Base-by-base conservation (phyloP, 2,797 vertebrate species). In the Argyrosomus regius region DNA sequence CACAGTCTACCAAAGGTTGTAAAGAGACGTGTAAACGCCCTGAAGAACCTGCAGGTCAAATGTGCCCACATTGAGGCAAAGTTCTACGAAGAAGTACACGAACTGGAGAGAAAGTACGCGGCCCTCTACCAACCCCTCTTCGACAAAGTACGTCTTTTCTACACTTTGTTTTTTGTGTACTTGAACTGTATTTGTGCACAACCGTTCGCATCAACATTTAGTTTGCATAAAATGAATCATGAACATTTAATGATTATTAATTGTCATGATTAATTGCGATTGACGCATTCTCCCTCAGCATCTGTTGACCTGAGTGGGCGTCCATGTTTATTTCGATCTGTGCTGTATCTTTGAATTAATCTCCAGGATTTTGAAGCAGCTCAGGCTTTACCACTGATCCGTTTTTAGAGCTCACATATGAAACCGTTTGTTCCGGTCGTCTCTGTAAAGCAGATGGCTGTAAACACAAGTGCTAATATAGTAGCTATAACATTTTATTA, bases 1-100 rank as follows among this genome's bases (percentile, higher is more conserved):
- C 78, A 48, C 92, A 99, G 98, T 92, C 96, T 99, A 94, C 98
- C 98, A 77, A 98, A 97, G 95, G 97, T 99, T 83, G 98, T 99
- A 74, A 99, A 99, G 95, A 96, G 97, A 85, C 96, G 98, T 5
- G 97, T 99, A n/a, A 99, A 99, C 77, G 98, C 98, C 75, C 96
- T 99, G 26, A 99, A 99, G 94, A 99, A 99, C 89, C 97, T 99
- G 90, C 98, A 99, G 94, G 98, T 99, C 75, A 99, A 99, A 86
- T 99, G 98, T 78, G 97, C 98, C 70, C 97, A 99, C 91, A 99
- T 99, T 80, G 98, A 99, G 92, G 98, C 98, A 10, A 99, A 98
- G 88, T 99, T 99, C 91, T 99, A 99, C 46, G 98, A 99, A 89
- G 98, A 99, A 92, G 98, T 99, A 77, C 98, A 99, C 62, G 98